These are phyloP conservation scores for Lacanobia oleracea DNA, from an alignment of 2,888 invertebrate genomes.

Conservation along the genomic window DNA sequence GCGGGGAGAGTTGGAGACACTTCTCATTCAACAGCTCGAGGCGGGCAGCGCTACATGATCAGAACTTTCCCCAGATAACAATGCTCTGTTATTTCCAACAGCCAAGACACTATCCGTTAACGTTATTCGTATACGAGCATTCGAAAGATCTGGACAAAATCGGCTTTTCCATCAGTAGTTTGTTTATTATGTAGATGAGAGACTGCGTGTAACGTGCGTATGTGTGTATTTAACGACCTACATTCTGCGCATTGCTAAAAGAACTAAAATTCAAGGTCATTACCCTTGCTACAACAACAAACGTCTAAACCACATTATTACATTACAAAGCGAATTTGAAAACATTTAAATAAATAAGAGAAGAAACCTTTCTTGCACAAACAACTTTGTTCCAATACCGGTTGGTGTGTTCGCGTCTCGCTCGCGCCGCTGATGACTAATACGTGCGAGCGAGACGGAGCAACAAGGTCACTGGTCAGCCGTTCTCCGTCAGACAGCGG, in stretches of 20 bases:
- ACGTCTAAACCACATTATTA: conserved; percentile 78
- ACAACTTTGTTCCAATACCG: conserved; percentile 83
- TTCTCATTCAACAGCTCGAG: conserved; percentile 36
- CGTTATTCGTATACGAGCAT: conserved; percentile 39
- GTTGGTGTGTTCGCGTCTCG: conserved; percentile 74
- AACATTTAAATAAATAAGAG: conserved; percentile 87
- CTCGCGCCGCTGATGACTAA: conserved; percentile 70
- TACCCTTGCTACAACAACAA: conserved; percentile 82
- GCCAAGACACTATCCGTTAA: conserved; percentile 20
- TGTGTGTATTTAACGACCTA: conserved; percentile 69
- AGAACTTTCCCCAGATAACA: conserved; percentile 41
- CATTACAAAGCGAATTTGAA: conserved; percentile 86
- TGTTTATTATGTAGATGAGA: conserved; percentile 61
- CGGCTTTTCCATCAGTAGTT: conserved; percentile 36
- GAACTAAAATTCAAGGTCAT: conserved; percentile 82
- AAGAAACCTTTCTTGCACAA: conserved; percentile 87
- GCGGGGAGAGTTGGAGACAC: conserved; percentile 31
- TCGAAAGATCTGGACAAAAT: conserved; percentile 38
- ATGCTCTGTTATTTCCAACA: conserved; percentile 30
- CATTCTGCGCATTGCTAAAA: conserved; percentile 76
- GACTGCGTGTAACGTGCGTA: conserved; percentile 38
- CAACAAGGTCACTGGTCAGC: conserved; percentile 90
- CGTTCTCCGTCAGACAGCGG: conserved; percentile 87
- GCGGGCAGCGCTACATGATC: conserved; percentile 5
- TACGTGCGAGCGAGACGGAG: conserved; percentile 78